Percentiles rank a stretch among this genome's conserved stretches.
These are phyloP conservation scores for Hartigia nigra DNA, from an alignment of 2,888 invertebrate genomes.

Conservation along the genomic window DNA sequence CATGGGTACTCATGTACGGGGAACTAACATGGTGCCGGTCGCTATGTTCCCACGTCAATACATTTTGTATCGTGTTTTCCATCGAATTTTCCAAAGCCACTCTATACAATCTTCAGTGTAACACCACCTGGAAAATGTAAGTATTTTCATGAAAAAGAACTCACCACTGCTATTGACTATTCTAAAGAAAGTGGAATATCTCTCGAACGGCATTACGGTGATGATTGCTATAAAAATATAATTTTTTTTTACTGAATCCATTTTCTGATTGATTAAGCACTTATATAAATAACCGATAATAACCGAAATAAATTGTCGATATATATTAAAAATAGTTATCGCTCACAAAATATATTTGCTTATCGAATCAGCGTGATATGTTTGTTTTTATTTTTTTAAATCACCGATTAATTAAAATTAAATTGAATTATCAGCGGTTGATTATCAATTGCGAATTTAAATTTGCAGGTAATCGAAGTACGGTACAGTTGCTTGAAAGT, in stretches of 20 bases:
- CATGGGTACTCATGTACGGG: constrained; percentile 4
- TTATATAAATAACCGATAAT: neutral
- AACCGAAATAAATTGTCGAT: neutral
- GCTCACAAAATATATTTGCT: neutral
- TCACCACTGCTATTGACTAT: neutral
- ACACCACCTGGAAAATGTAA: neutral
- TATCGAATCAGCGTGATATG: neutral
- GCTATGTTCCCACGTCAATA: constrained; percentile 47
- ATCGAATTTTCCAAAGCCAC: constrained; percentile 33
- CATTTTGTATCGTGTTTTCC: constrained; percentile 35
- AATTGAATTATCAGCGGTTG: neutral
- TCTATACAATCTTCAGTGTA: constrained; percentile 3
- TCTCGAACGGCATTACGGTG: neutral
- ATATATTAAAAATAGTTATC: neutral
- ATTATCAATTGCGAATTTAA: neutral
- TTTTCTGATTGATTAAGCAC: neutral
- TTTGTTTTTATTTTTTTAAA: neutral
- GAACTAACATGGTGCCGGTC: constrained; percentile 51
- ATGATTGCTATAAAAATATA: neutral
- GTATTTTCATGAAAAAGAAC: neutral
- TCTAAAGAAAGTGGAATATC: neutral
- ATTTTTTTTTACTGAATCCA: neutral
- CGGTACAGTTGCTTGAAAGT: neutral
- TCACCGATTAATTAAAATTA: neutral
- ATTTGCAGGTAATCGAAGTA: neutral